Base-by-base conservation (phyloP, 2,888 invertebrate species). In the Hermaeophaga mercurialis region DNA sequence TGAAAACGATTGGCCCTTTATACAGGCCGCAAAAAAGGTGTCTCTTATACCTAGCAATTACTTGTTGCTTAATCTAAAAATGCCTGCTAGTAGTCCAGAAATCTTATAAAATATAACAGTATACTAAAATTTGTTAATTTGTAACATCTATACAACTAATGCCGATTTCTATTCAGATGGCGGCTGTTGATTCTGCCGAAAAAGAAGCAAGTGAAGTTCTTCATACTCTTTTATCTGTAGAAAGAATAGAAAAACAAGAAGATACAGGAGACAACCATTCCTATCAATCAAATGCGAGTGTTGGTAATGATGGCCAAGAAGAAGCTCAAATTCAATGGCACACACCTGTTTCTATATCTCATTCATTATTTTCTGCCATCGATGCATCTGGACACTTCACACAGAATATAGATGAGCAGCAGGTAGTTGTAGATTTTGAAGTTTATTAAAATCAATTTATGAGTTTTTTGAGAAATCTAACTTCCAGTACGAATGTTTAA, bases 171-270 rank as follows among this genome's bases (percentile, higher is more conserved):
- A 78, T 74, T 80, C 81, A 82, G 78, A 84, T 85, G 84, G 82
- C 84, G 15, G 38, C 81, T 81, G 85, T 85, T 65, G 85, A 85
- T 73, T 81, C 84, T 58, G 86, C 86, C 26, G 87, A 86, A 77
- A 86, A 86, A 74, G 87, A 87, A 74, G 87, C 87, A 14, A 87
- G 85, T 70, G 87, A 87, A 77, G 86, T 87, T 36, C 78, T 87
- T 49, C 86, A 86, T 72, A 85, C 86, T 12, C 75, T 87, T 59
- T 75, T 87, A 52, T 85, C 86, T 6, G 85, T 86, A 61, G 86
- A 86, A 73, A 78, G 86, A 22, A 82, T 86, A 39, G 85, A 85
- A 71, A 84, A 85, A 68, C 73, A 73, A 60, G 77, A 78, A 61
- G 74, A 75, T 53, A 67, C 58, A 50, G 66, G 61, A 49, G 74